Evolutionary conservation across 2,888 invertebrate genomes (phyloP).

Genomic region (Plagodis dolabraria): DNA sequence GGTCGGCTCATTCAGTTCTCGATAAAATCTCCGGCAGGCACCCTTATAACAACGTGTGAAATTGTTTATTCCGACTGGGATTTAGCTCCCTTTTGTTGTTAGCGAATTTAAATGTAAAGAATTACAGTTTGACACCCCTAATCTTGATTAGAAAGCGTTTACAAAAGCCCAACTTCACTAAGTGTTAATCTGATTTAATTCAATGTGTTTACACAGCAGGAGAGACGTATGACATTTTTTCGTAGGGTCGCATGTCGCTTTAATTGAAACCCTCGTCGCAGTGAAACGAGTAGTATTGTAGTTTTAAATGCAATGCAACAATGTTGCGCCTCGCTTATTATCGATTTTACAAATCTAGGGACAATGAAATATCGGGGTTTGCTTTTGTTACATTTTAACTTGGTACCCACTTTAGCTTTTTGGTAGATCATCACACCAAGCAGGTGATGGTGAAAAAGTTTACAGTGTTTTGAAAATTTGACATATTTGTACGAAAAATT

Average conservation of each 20-base stretch:
- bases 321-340: slow-evolving; percentile 17
- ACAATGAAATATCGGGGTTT: slow-evolving; percentile 6
- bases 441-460: not conserved
- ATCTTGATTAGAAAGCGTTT: slow-evolving; percentile 77
- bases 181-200: slow-evolving; percentile 83
- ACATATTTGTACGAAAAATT: too few relatives aligned
- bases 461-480: not conserved
- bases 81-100: slow-evolving; percentile 67
- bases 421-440: not conserved
- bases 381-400: slow-evolving; percentile 7
- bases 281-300: slow-evolving; percentile 43
- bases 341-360: slow-evolving; percentile 26
- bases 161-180: slow-evolving; percentile 69
- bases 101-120: slow-evolving; percentile 71
- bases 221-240: slow-evolving; percentile 64
- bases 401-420: not conserved
- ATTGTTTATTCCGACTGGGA: slow-evolving; percentile 70
- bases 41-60: slow-evolving; percentile 66
- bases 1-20: slow-evolving; percentile 49
- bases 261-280: slow-evolving; percentile 28
- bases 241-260: slow-evolving; percentile 48
- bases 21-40: slow-evolving; percentile 64
- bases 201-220: slow-evolving; percentile 76
- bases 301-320: slow-evolving; percentile 49
- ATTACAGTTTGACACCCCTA: slow-evolving; percentile 76